Base-by-base conservation (phyloP, 2,888 invertebrate species). In the Pycnomerus fuliginosus region DNA sequence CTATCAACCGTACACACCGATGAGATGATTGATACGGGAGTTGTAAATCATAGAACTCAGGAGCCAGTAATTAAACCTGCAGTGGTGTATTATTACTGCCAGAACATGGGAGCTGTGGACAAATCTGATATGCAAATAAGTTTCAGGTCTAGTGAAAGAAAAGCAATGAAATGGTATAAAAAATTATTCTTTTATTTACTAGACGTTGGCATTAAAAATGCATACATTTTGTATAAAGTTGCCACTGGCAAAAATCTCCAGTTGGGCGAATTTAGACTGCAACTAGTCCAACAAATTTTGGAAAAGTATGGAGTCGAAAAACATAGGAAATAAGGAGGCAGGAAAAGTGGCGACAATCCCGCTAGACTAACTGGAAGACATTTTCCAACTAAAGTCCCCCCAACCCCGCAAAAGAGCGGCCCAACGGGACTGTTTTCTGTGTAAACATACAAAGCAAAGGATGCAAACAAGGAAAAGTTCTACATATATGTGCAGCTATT, bases 61-160 rank as follows among this genome's bases (percentile, higher is more conserved):
- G 11, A 29, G 14, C 11, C 13, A 3, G n/a, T 29, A 12, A 29
- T 4, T 10, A 29, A 40, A 16, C 41, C 48, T 12, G 44, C 42
- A 36, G 48, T 58, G 3, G 59, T 56, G 4, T 35, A 46, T 5
- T 55, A 56, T 25, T 59, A 61, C 23, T 58, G 58, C 43, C 37
- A 53, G 32, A 60, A 55, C 3, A 60, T 60, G 56, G 56, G 58
- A 16, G 59, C 59, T 8, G 57, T 61, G 16, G 59, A 62, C 46
- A 28, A 54, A 17, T 38, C 58, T n/a, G 55, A 60, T 43, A 41
- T 55, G 55, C 36, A 30, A 57, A 4, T 30, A 40, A n/a, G 53
- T 44, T 28, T 47, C 48, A 17, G 47, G 48, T 8, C 11, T 48
- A 3, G 11, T 53, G 1, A 38, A 52, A 48, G 58, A 55, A 42